These are phyloP conservation scores for Hydrocynus forskahlii DNA, from an alignment of 2,797 vertebrate genomes.

Conservation along the genomic window DNA sequence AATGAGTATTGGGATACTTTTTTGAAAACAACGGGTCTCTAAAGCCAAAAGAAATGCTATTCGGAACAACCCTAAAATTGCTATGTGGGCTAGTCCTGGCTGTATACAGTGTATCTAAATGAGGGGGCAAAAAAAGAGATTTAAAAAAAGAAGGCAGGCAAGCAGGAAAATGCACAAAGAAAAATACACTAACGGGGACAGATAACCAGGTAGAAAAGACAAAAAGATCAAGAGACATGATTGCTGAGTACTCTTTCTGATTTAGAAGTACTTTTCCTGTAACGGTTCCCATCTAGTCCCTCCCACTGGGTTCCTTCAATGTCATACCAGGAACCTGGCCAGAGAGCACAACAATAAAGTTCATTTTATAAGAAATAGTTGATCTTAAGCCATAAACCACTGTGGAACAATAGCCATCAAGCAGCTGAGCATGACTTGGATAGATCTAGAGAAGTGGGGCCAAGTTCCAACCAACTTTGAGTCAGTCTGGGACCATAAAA, in stretches of 20 bases:
- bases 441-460: neutral
- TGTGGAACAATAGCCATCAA: constrained; percentile 20
- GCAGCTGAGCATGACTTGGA: constrained; percentile 4
- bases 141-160: neutral
- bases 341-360: constrained; percentile 44
- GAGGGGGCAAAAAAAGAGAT: too few species aligned
- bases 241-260: neutral
- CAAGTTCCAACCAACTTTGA: constrained; percentile 9
- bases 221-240: neutral
- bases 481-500: neutral
- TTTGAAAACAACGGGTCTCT: too few species aligned
- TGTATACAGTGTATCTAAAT: too few species aligned
- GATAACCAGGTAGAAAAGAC: neutral
- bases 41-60: too few species aligned
- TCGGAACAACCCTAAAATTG: too few species aligned
- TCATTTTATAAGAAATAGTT: constrained; percentile 39
- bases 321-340: constrained; percentile 36
- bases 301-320: constrained; percentile 39
- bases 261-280: constrained; percentile 4
- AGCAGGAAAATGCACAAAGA: neutral
- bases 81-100: too few species aligned
- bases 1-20: too few species aligned
- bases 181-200: neutral
- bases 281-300: constrained; percentile 19
- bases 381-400: constrained; percentile 14